Conservation (phyloP, 2,797 vertebrate genomes). For the Pantherophis alleghaniensis region DNA sequence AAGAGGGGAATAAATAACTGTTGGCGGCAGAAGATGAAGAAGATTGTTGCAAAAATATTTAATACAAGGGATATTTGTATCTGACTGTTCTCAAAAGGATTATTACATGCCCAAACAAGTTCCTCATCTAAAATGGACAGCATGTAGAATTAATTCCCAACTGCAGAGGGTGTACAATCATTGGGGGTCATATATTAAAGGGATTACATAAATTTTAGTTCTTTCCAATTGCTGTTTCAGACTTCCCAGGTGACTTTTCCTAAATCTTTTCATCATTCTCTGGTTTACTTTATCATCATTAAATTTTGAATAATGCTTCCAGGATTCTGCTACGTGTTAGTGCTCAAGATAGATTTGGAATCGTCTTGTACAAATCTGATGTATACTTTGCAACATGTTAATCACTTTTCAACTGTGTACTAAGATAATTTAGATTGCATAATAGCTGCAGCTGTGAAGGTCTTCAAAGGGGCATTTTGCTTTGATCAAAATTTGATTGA, state of each 20-base stretch:
- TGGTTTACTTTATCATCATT: slow-evolving; percentile 18
- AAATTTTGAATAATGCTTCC: not conserved
- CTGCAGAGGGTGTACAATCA: not conserved
- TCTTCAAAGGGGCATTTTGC: not conserved
- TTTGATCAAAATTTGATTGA: not conserved
- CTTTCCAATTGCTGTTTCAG: not conserved
- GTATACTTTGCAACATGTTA: not conserved
- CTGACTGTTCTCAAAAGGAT: not conserved
- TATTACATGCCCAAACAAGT: not conserved
- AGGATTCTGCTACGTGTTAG: not conserved
- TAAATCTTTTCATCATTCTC: not conserved
- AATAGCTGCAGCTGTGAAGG: not conserved
- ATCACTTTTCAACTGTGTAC: slow-evolving; percentile 6
- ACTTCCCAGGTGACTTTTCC: not conserved
- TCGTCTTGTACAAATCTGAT: not conserved
- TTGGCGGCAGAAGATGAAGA: not conserved
- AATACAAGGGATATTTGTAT: not conserved
- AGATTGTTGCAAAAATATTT: not conserved
- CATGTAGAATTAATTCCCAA: not conserved
- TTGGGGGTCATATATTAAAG: not conserved
- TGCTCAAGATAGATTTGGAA: slow-evolving; percentile 10
- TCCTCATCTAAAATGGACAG: not conserved
- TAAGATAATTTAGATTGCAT: not conserved
- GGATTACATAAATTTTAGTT: slow-evolving; percentile 17
- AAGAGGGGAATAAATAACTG: not conserved